These are phyloP conservation scores for Chaetorhynchus papuensis DNA, from an alignment of 2,113 vertebrate species.

Conservation along the genomic window DNA sequence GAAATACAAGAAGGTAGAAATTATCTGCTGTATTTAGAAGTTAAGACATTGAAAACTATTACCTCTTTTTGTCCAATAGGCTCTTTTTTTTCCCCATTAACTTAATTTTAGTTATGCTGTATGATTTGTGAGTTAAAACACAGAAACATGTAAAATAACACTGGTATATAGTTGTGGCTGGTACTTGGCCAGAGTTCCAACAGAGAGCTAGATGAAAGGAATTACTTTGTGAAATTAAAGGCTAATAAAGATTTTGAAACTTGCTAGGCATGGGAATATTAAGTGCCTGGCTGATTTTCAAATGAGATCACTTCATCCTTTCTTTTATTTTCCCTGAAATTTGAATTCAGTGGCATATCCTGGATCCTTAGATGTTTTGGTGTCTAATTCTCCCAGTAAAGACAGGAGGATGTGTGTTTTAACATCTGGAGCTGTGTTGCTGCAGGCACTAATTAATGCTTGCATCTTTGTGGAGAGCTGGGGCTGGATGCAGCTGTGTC, in stretches of 20 bases:
- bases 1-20: not conserved
- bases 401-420: not conserved
- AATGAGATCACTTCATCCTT: not conserved
- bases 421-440: not conserved
- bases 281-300: not conserved
- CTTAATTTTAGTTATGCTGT: not conserved
- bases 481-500: not conserved
- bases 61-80: not conserved
- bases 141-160: not conserved
- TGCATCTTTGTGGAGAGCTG: not conserved
- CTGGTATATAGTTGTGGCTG: not conserved
- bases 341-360: not conserved
- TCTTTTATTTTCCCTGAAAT: not conserved
- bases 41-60: not conserved
- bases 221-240: constrained; percentile 19
- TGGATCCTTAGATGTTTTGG: not conserved
- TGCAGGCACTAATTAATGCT: not conserved
- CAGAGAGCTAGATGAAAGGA: constrained; percentile 10
- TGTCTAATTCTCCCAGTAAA: not conserved
- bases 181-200: constrained; percentile 10
- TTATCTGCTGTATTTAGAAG: not conserved
- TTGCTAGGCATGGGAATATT: not conserved
- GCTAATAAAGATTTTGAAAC: not conserved
- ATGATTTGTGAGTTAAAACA: not conserved
- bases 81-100: not conserved